phyloP scores from a whole-genome alignment of 2,797 vertebrate species.

The Aeoliscus strigatus region DNA sequence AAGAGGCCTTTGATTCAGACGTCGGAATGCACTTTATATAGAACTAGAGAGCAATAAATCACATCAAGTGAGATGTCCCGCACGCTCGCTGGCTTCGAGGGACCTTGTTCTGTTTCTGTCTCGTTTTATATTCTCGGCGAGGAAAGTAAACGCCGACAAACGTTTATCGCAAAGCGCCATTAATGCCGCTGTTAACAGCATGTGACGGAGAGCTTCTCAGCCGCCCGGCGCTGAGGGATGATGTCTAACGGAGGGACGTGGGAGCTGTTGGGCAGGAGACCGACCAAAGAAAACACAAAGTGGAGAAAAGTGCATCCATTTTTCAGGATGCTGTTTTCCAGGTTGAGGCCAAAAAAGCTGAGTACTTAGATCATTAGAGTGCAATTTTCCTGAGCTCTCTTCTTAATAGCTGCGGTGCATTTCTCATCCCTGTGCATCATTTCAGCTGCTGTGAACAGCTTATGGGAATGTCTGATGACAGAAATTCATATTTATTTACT shows the following conservation, averaged over 20 bases:
- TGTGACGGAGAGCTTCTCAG: no score
- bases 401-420: conserved; percentile 43
- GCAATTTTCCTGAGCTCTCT: conserved; percentile 50
- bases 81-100: conserved; percentile 36
- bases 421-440: conserved; percentile 7
- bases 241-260: no score
- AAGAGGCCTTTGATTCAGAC: no score
- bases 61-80: conserved; percentile 54
- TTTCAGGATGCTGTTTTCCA: conserved; percentile 45
- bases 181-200: no score
- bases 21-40: conserved; percentile 54
- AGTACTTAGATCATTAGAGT: conserved; percentile 66
- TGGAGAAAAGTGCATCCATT: conserved; percentile 66
- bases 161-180: no score
- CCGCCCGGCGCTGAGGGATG: no score
- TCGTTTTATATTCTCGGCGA: no score
- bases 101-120: conserved; percentile 35
- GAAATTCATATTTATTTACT: no score
- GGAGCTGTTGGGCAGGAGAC: no score
- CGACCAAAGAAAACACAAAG: no score
- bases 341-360: conserved; percentile 22
- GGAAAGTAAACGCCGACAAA: no score
- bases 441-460: no score
- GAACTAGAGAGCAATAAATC: conserved; percentile 47
- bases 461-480: conserved; percentile 8